Percentiles rank a stretch among this genome's conserved stretches.
These are phyloP conservation scores for Pelvicachromis taeniatus DNA, from an alignment of 2,113 vertebrate genomes.

Conservation along the genomic window DNA sequence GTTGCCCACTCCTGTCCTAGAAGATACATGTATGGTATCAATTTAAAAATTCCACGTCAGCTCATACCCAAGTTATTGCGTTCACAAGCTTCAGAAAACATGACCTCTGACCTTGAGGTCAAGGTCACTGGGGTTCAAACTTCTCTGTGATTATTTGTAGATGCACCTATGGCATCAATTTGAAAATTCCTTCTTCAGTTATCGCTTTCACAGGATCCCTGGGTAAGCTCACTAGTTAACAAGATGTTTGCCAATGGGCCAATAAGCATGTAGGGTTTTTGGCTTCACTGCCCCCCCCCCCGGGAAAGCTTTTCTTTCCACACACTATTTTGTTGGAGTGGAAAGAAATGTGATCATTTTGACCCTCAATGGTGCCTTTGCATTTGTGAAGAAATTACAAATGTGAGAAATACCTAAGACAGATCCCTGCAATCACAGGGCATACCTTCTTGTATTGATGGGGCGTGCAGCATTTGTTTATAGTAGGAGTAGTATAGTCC, in stretches of 20 bases:
- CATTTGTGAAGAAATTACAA: neutral
- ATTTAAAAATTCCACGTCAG: neutral
- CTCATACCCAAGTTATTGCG: neutral
- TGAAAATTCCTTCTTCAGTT: no score
- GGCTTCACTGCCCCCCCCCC: no score
- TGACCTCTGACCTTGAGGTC: neutral
- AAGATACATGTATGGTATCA: neutral
- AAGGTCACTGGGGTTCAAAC: neutral
- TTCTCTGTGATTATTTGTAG: accelerated
- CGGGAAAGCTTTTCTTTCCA: neutral
- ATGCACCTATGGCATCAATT: neutral
- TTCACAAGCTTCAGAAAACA: accelerated
- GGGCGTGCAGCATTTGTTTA: slow-evolving; percentile 92
- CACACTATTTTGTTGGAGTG: neutral
- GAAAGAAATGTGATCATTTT: neutral
- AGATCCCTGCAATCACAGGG: accelerated
- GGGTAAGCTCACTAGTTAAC: no score
- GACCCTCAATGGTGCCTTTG: neutral
- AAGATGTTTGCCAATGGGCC: no score
- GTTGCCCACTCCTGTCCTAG: no score
- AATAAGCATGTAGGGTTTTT: no score
- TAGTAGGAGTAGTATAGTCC: slow-evolving; percentile 99
- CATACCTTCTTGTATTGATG: slow-evolving; percentile 89
- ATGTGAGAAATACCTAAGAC: accelerated
- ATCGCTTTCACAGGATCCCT: no score